A percentile compares a stretch with the other conserved stretches of the same genome.
Conservation (phyloP, 2,888 invertebrate species). For the Habroteleia sp. region DNA sequence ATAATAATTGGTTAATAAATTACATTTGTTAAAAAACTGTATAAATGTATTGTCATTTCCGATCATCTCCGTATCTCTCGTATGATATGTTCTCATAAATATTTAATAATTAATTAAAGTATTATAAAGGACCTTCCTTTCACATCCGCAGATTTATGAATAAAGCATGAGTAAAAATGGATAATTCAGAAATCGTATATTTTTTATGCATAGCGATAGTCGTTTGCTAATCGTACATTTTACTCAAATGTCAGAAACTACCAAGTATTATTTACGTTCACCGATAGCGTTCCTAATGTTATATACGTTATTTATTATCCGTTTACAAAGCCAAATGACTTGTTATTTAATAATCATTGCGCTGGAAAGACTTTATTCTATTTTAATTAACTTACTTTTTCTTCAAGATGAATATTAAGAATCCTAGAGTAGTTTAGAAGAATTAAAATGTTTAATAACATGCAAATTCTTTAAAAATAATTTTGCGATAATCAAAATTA, state of each 20-base stretch:
- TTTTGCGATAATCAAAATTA: constrained; percentile 19
- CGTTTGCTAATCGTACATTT: constrained; percentile 41
- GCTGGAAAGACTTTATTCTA: background rate
- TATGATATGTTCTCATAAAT: no score
- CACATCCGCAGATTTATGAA: background rate
- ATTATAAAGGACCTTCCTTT: constrained; percentile 6
- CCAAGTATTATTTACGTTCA: constrained; percentile 47
- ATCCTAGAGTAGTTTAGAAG: constrained; percentile 1
- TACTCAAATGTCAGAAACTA: constrained; percentile 45
- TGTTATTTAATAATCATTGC: constrained; percentile 31
- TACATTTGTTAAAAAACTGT: no score
- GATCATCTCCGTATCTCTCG: no score
- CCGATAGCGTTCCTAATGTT: constrained; percentile 52
- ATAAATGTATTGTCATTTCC: no score
- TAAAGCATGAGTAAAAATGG: constrained; percentile 3
- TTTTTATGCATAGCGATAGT: constrained; percentile 43
- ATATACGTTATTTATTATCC: constrained; percentile 32
- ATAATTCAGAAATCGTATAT: constrained; percentile 47
- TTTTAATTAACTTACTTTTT: no score
- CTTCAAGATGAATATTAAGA: no score
- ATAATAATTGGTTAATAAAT: no score
- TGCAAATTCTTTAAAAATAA: constrained; percentile 21
- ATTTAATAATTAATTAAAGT: constrained; percentile 19
- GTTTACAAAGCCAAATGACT: constrained; percentile 55
- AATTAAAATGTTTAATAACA: background rate